Conservation (phyloP, 2,113 vertebrate species). For the Sylvilagus bachmani region DNA sequence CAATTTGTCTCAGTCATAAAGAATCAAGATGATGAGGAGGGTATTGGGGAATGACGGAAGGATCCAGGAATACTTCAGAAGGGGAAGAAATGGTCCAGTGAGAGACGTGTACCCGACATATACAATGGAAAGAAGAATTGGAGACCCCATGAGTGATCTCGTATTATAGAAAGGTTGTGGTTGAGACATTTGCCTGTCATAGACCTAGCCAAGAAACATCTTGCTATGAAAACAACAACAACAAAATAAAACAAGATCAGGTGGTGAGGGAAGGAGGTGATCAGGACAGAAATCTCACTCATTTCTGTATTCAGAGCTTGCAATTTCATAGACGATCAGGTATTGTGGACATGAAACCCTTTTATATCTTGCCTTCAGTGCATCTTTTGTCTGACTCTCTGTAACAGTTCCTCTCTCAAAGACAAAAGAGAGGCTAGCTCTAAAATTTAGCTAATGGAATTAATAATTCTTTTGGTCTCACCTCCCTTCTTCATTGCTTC, state of each 20-base stretch:
- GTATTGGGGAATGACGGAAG: neutral
- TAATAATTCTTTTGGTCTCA: neutral
- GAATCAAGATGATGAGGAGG: neutral
- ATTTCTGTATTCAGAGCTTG: neutral
- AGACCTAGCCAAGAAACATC: neutral
- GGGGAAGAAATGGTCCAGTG: neutral
- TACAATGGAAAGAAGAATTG: neutral
- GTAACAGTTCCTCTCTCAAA: neutral
- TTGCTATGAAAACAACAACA: neutral
- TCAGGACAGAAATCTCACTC: neutral
- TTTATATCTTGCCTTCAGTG: neutral
- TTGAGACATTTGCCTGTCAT: neutral
- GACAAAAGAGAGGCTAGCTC: neutral
- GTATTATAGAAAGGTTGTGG: neutral
- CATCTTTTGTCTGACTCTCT: neutral
- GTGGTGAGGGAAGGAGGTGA: fast-evolving
- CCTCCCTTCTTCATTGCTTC: neutral
- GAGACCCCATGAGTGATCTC: fast-evolving
- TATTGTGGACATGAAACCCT: neutral
- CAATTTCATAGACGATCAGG: neutral
- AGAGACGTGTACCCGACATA: neutral
- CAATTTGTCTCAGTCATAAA: neutral
- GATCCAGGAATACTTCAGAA: neutral
- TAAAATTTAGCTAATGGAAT: neutral
- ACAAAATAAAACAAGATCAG: neutral